phyloP scores from a whole-genome alignment of 2,797 vertebrate genomes.

The Sebastolobus altivelis region DNA sequence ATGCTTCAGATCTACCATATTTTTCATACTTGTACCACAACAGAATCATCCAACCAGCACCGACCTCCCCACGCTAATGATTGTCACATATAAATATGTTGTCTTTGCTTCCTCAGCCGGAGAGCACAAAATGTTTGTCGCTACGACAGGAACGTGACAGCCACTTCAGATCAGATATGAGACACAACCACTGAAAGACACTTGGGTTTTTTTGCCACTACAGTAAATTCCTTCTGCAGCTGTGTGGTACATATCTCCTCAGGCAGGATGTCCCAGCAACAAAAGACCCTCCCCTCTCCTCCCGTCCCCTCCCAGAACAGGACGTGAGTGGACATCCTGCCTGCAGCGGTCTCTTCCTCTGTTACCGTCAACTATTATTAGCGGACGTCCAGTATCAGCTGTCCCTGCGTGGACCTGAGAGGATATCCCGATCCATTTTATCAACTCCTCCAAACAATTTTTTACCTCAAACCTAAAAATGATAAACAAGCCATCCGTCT shows the following conservation, averaged over 20 bases:
- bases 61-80: background rate
- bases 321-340: constrained; percentile 81
- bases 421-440: constrained; percentile 12
- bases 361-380: constrained; percentile 72
- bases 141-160: background rate
- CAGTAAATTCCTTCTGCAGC: constrained; percentile 61
- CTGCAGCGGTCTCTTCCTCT: constrained; percentile 76
- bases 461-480: constrained; percentile 30
- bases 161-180: constrained; percentile 26
- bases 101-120: background rate
- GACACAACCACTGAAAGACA: background rate
- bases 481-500: constrained; percentile 13
- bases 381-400: constrained; percentile 58
- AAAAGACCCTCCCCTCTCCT: constrained; percentile 68
- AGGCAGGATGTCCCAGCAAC: constrained; percentile 74
- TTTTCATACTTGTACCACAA: background rate
- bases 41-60: background rate
- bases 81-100: background rate
- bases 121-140: background rate
- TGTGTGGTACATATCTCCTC: constrained; percentile 55
- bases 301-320: constrained; percentile 71
- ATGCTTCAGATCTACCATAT: background rate
- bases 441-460: background rate
- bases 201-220: constrained; percentile 43
- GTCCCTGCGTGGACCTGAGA: constrained; percentile 19